These are phyloP conservation scores for Enteromius trimaculatus DNA, from an alignment of 2,797 vertebrate species.

Conservation along the genomic window DNA sequence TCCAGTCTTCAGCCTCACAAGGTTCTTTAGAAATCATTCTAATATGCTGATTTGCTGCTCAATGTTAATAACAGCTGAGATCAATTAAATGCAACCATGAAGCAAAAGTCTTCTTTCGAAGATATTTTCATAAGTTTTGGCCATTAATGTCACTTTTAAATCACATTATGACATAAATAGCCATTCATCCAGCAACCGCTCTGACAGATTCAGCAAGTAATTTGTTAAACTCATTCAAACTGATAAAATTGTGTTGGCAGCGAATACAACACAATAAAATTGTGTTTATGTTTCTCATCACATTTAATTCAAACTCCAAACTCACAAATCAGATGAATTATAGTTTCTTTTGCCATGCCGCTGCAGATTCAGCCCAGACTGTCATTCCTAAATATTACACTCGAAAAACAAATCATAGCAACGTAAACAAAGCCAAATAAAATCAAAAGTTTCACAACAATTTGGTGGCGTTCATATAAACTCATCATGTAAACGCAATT, in stretches of 20 bases:
- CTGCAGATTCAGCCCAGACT: background rate
- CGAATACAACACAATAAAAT: background rate
- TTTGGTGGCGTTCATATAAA: background rate
- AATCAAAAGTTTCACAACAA: slow-evolving; percentile 19
- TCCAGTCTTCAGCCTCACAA: background rate
- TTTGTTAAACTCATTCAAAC: background rate
- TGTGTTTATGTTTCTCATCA: background rate
- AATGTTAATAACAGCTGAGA: background rate
- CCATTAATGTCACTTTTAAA: background rate
- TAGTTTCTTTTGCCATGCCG: background rate
- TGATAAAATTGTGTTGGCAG: background rate
- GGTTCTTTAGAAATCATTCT: background rate
- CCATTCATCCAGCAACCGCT: background rate
- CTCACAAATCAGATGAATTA: background rate
- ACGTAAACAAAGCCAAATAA: background rate
- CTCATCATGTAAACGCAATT: slow-evolving; percentile 7
- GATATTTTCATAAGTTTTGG: background rate
- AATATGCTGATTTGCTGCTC: background rate
- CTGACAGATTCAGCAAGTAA: background rate
- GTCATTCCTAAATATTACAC: background rate
- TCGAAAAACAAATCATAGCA: slow-evolving; percentile 4
- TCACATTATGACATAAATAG: background rate
- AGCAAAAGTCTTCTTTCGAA: background rate
- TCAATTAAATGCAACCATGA: background rate
- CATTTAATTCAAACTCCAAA: background rate